phyloP scores from a whole-genome alignment of 2,113 vertebrate species.

The Anguilla japonica region DNA sequence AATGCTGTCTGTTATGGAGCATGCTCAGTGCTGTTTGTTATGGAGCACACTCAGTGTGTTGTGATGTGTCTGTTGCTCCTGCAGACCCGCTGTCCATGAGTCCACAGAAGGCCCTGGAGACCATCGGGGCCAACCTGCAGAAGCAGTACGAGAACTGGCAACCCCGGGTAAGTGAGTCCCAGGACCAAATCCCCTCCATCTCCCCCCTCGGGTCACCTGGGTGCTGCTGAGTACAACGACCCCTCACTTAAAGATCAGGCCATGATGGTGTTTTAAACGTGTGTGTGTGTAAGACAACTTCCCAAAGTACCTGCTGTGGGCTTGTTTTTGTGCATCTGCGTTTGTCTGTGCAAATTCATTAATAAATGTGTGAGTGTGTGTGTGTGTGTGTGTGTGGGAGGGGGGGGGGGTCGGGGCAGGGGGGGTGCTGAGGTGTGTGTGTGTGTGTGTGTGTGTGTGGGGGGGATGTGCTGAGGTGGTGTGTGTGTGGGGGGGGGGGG shows the following conservation, averaged over 20 bases:
- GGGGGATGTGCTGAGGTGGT: too few relatives aligned
- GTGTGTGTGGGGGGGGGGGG: neutral
- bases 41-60: neutral
- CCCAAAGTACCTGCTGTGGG: too few relatives aligned
- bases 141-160: slow-evolving; percentile 99
- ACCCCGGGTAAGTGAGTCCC: slow-evolving; percentile 82
- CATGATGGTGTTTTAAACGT: too few relatives aligned
- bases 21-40: neutral
- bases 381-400: too few relatives aligned
- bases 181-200: slow-evolving; percentile 10
- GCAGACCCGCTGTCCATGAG: slow-evolving; percentile 97
- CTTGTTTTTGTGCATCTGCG: too few relatives aligned
- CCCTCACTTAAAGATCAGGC: neutral
- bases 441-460: too few relatives aligned
- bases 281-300: too few relatives aligned
- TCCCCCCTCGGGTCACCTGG: neutral
- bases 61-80: slow-evolving; percentile 40
- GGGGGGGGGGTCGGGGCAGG: too few relatives aligned
- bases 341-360: neutral
- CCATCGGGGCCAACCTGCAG: slow-evolving; percentile 94
- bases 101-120: slow-evolving; percentile 97
- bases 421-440: too few relatives aligned
- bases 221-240: neutral
- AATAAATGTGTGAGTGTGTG: neutral
- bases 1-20: neutral